phyloP scores from a whole-genome alignment of 2,113 vertebrate species.

The Alethe castanea region DNA sequence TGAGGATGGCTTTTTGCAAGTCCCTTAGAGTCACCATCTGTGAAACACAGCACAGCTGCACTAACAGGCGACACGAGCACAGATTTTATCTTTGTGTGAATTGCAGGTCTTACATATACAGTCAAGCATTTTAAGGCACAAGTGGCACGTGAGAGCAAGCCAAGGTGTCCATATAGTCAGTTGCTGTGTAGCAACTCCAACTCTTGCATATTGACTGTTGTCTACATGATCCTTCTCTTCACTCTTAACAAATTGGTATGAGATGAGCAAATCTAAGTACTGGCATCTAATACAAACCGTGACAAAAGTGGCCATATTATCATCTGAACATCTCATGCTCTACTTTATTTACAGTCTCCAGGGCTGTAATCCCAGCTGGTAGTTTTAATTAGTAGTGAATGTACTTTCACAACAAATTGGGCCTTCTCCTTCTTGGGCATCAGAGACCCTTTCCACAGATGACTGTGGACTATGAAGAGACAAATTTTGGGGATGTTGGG shows the following conservation, averaged over 20 bases:
- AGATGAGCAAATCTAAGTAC: conserved; percentile 14
- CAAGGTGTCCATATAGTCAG: neutral
- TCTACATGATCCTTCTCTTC: neutral
- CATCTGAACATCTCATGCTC: conserved; percentile 33
- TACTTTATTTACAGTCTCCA: conserved; percentile 27
- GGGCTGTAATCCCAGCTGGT: conserved; percentile 36
- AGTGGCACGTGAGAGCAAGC: neutral
- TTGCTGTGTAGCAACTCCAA: neutral
- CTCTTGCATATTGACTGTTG: neutral
- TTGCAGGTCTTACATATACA: neutral
- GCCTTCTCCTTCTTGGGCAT: conserved; percentile 27
- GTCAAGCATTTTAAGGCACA: neutral
- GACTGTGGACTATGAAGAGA: conserved; percentile 23
- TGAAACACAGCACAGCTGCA: neutral
- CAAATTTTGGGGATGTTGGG: neutral
- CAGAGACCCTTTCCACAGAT: conserved; percentile 12
- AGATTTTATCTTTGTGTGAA: neutral
- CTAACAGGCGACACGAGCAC: neutral
- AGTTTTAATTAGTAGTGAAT: conserved; percentile 33
- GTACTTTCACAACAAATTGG: conserved; percentile 44
- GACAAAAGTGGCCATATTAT: neutral
- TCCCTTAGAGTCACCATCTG: neutral
- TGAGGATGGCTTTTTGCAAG: neutral
- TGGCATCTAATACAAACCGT: neutral
- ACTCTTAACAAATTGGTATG: neutral